Evolutionary conservation across 2,797 vertebrate species (phyloP), one percentile per base, ranked within the genome.

Genomic region (Lepus oiostolus): DNA sequence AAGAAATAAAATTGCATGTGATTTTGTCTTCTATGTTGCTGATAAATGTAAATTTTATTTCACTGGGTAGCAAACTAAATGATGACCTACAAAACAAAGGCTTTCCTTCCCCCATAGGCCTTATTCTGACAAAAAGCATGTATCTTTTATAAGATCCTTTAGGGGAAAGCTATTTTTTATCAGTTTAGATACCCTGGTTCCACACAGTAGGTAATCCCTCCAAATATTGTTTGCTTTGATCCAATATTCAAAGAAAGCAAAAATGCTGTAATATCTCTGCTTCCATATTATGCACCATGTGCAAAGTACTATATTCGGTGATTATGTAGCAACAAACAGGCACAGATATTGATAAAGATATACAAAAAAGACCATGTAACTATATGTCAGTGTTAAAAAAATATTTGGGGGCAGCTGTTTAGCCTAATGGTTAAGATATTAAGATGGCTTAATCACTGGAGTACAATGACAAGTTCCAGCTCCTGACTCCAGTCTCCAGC

Each of bases 11-110:
- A 76, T 79, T n/a, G 62, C 19, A 72, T 32, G 17, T 68, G 42
- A 19, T 75, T 85, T 8, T 0, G n/a, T 77, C 19, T 86, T 82
- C 24, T 77, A 16, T 38, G 62, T 38, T 72, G 65, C 5, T 85
- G 50, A 79, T 35, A 93, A 38, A n/a, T 24, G 28, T 58, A 60
- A 60, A 76, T 81, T 93, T 76, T 95, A 80, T 88, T 88, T 93
- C 74, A 79, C 42, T 77, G 65, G 38, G 70, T 28, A 47, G 50
- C 32, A 94, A 77, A 79, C 26, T 75, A 58, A 77, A 86, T 26
- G 52, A 80, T 58, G 8, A 81, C 28, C 38, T 77, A 35, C 1
- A 24, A 3, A 72, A 86, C 30, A 47, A 68, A 92, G 32, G 35
- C 6, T 65, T 75, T 54, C 28, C 5, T 86, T 65, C 50, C 19